Conservation (phyloP, 2,113 vertebrate species). For the Rattus norvegicus region GRCr8 NC_086021.1:56400501-56401000, state of each 20-base stretch:
- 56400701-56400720: constrained; percentile 48
- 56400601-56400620: constrained; percentile 76
- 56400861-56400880: constrained; percentile 72
- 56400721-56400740: constrained; percentile 54
- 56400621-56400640: constrained; percentile 50
- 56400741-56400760: constrained; percentile 74
- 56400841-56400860: constrained; percentile 65
- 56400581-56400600: constrained; percentile 74
- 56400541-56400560: constrained; percentile 56
- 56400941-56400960: constrained; percentile 65
- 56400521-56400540: constrained; percentile 70
- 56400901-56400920: constrained; percentile 78
- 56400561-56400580: constrained; percentile 71
- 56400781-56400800: constrained; percentile 66
- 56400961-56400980: constrained; percentile 68
- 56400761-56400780: constrained; percentile 65
- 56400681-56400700: constrained; percentile 56
- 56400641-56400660: constrained; percentile 64
- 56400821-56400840: constrained; percentile 40
- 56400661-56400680: constrained; percentile 64
- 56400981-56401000: constrained; percentile 74
- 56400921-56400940: constrained; percentile 76
- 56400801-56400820: constrained; percentile 59
- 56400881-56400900: constrained; percentile 70
- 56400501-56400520: constrained; percentile 64